Base-by-base conservation (phyloP, 2,888 invertebrate species). In the Sarcophaga subvicina region DNA sequence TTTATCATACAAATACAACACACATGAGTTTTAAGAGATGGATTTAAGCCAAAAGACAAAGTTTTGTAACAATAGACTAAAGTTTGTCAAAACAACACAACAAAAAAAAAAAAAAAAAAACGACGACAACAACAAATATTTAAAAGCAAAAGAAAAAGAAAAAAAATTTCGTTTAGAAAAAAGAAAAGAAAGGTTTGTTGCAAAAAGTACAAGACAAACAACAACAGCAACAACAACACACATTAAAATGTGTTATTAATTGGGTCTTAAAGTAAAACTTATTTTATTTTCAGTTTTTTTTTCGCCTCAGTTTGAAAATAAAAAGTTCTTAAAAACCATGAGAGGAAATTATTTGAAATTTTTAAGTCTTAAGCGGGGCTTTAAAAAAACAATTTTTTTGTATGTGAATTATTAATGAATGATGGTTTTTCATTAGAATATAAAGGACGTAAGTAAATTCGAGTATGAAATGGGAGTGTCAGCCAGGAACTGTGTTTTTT, bases 181-280 rank as follows among this genome's bases (percentile, higher is more conserved):
- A 37, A 6, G 22, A 72, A 63, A 70, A 12, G 22, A 72, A 63
- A 70, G 17, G 22, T 54, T 70, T 70, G 20, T 25, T 14, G 47
- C 10, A 37, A 37, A 37, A 37, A 37, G 8, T 2, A 37, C 8
- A 37, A 37, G 37, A 37, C 37, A 10, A 37, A 37, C 37, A 37
- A 37, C 37, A 37, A 1, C 37, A 37, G 10, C 37, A 37, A 1
- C 54, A 47, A 62, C n/a, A 27, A 62, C 59, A n/a, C 14, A 73
- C 45, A 73, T 22, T 73, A 73, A 37, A 73, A 73, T 45, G 72
- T 73, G 45, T 62, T 73, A 62, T 73, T 73, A 73, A 73, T 73
- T 73, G 20, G 5, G 14, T 62, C 25, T 37, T 60, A 37, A 72
- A 72, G n/a, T 5, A 54, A 12, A 54, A 54, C 17, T 54, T 14